phyloP scores from a whole-genome alignment of 1,140 invertebrate species.

The Caenorhabditis remanei region DNA sequence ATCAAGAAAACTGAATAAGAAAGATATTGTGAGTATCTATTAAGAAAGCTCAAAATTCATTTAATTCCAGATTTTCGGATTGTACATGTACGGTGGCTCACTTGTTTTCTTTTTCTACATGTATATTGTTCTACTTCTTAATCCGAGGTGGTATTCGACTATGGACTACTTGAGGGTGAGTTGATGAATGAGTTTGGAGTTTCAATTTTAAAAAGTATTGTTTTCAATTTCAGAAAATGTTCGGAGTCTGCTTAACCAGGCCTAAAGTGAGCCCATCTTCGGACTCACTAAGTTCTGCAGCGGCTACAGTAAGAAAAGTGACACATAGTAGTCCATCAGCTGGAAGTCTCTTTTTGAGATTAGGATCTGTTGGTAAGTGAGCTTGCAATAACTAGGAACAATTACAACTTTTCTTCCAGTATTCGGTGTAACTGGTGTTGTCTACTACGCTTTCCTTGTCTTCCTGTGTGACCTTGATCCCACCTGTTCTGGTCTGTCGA shows the following conservation, averaged over 20 bases:
- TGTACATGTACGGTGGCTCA: slow-evolving; percentile 93
- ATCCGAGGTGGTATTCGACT: slow-evolving; percentile 82
- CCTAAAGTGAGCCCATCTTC: slow-evolving; percentile 35
- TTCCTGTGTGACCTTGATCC: slow-evolving; percentile 81
- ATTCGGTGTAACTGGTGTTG: slow-evolving; percentile 95
- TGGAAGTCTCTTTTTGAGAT: slow-evolving; percentile 94
- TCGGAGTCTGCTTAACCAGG: slow-evolving; percentile 27
- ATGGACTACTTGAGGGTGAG: slow-evolving; percentile 64
- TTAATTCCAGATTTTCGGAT: slow-evolving; percentile 89
- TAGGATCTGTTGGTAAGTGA: slow-evolving; percentile 90
- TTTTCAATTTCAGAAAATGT: slow-evolving; percentile 27
- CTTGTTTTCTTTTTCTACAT: slow-evolving; percentile 95
- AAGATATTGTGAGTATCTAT: slow-evolving; percentile 53
- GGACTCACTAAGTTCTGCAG: slow-evolving; percentile 61
- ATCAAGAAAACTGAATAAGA: slow-evolving; percentile 56
- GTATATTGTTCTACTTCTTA: slow-evolving; percentile 94
- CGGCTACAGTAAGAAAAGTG: slow-evolving; percentile 85
- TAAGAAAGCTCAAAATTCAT: slow-evolving; percentile 14
- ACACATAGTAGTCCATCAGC: slow-evolving; percentile 92
- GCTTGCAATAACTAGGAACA: not conserved
- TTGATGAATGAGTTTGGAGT: slow-evolving; percentile 27
- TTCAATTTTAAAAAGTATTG: too few species aligned
- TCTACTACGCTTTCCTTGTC: slow-evolving; percentile 93
- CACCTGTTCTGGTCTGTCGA: slow-evolving; percentile 67
- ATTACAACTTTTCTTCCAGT: slow-evolving; percentile 81